Evolutionary conservation across 2,797 vertebrate genomes (phyloP).

Genomic region (Pseudocheirus occidentalis): DNA sequence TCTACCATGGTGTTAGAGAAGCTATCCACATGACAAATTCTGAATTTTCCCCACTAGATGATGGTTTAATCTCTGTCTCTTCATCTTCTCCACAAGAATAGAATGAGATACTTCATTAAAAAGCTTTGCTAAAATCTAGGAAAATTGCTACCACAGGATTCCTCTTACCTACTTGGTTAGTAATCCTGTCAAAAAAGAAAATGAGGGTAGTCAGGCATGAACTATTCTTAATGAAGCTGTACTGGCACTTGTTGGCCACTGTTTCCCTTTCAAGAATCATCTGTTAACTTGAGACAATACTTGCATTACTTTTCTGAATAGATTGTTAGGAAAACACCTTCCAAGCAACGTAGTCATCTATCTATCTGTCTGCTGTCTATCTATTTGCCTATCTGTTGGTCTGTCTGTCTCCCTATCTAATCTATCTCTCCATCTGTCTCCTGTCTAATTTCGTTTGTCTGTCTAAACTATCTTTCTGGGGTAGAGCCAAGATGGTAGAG

Average conservation of each 20-base stretch:
- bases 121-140: neutral
- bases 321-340: neutral
- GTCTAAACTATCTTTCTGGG: neutral
- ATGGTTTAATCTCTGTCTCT: neutral
- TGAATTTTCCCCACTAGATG: neutral
- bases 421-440: too few relatives aligned
- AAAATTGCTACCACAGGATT: neutral
- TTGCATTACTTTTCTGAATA: neutral
- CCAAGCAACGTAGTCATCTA: neutral
- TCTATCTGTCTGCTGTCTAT: too few relatives aligned
- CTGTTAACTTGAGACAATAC: neutral
- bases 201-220: neutral
- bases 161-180: neutral
- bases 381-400: too few relatives aligned
- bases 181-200: neutral
- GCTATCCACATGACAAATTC: neutral
- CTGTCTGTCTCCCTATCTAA: too few relatives aligned
- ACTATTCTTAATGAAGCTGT: neutral
- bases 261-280: neutral
- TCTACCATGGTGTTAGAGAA: neutral
- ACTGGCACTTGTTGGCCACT: neutral
- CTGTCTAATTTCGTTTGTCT: neutral
- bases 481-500: too few relatives aligned
- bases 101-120: neutral
- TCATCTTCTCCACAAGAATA: neutral